Evolutionary conservation across 2,888 invertebrate species (phyloP).

Genomic region (Melinaea menophilus): DNA sequence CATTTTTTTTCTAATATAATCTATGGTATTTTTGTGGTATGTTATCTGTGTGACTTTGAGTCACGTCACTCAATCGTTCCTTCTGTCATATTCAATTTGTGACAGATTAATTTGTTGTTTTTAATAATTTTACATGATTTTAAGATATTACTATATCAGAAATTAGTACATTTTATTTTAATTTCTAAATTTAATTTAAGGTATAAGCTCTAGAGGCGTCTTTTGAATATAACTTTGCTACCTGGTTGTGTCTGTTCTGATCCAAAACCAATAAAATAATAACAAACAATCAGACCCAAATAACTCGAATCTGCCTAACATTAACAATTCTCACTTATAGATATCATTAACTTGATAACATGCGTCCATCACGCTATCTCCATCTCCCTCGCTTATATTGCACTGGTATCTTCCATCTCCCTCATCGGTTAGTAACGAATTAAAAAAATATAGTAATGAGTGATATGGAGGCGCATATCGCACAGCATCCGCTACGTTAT

Average conservation of each 20-base stretch:
- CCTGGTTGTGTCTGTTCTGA: background rate
- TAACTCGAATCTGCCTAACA: conserved; percentile 22
- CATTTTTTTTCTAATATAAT: too few species aligned
- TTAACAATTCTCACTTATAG: conserved; percentile 15
- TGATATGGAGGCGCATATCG: conserved; percentile 46
- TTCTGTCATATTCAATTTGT: too few species aligned
- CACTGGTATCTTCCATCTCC: conserved; percentile 44
- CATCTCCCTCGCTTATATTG: conserved; percentile 46
- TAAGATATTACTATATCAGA: too few species aligned
- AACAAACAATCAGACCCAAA: conserved; percentile 8
- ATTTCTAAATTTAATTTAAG: too few species aligned
- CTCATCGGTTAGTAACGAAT: conserved; percentile 52
- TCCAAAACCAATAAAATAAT: conserved; percentile 16
- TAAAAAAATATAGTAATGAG: conserved; percentile 67
- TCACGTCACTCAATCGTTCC: too few species aligned
- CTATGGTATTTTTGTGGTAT: too few species aligned
- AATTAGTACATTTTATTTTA: too few species aligned
- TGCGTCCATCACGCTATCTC: conserved; percentile 58
- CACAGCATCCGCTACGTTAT: conserved; percentile 64
- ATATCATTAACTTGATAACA: conserved; percentile 49
- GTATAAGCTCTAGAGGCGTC: too few species aligned
- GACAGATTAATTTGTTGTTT: too few species aligned
- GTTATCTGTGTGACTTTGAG: too few species aligned
- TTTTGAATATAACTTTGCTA: too few species aligned
- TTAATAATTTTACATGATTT: too few species aligned